Conservation (phyloP, 2,113 vertebrate genomes). For the Cheirogaleus medius region DNA sequence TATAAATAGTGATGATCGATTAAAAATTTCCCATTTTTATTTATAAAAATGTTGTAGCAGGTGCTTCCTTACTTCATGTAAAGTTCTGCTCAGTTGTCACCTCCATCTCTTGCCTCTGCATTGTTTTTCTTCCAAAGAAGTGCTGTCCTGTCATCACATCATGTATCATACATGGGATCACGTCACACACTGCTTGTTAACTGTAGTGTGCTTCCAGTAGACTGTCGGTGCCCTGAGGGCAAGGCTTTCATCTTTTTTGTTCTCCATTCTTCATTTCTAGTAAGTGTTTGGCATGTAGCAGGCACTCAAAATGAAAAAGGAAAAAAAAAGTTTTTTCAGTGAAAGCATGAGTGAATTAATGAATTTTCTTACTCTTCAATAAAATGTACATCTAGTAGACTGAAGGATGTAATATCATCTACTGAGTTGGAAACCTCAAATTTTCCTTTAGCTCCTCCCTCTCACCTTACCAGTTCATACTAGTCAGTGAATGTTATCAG, state of each 20-base stretch:
- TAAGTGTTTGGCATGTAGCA: background rate
- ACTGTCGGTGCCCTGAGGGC: rapidly evolving
- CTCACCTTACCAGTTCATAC: rapidly evolving
- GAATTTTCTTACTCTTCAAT: background rate
- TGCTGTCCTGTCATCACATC: rapidly evolving
- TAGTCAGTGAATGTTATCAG: background rate
- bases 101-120: no score
- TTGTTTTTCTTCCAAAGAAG: background rate
- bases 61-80: no score
- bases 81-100: background rate
- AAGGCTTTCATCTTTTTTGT: background rate
- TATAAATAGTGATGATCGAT: background rate
- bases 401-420: no score
- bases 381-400: rapidly evolving
- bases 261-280: no score
- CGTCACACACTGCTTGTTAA: rapidly evolving
- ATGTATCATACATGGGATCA: rapidly evolving
- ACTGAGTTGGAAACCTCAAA: rapidly evolving
- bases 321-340: background rate
- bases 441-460: rapidly evolving
- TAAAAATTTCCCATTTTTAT: rapidly evolving
- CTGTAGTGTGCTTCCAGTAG: rapidly evolving
- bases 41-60: rapidly evolving
- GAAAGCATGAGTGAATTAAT: background rate
- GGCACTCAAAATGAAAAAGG: background rate